phyloP scores from a whole-genome alignment of 1,140 invertebrate genomes.

The Bacillus rossius region DNA sequence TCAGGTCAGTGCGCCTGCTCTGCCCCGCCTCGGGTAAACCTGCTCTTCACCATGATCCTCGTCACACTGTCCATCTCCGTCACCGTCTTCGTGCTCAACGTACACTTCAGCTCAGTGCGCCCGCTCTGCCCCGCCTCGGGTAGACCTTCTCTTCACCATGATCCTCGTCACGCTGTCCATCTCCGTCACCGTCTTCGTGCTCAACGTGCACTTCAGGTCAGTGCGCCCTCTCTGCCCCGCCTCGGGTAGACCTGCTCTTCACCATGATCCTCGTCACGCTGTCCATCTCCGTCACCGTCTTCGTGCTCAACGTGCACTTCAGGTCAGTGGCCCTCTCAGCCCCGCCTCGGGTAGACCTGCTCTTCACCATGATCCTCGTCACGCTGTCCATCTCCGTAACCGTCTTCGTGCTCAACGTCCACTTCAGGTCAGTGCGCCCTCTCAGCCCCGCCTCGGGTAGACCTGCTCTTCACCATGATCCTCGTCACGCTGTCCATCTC shows the following conservation, averaged over 20 bases:
- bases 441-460: constrained; percentile 94
- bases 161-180: too few species aligned
- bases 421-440: constrained; percentile 89
- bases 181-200: too few species aligned
- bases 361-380: constrained; percentile 98
- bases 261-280: too few species aligned
- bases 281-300: too few species aligned
- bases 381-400: constrained; percentile 96
- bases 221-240: too few species aligned
- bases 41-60: constrained; percentile 96
- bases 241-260: too few species aligned
- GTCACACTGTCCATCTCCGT: constrained; percentile 95
- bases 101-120: constrained; percentile 91
- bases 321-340: too few species aligned
- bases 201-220: too few species aligned
- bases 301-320: too few species aligned
- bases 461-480: constrained; percentile 89
- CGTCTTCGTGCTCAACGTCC: constrained; percentile 94
- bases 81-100: constrained; percentile 94
- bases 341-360: constrained; percentile 90
- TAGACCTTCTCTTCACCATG: too few species aligned
- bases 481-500: constrained; percentile 87
- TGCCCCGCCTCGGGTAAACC: constrained; percentile 94
- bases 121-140: too few species aligned
- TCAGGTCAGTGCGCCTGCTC: too few species aligned